Evolutionary conservation across 92 coral and sea anemone genomes (phyloP).

Genomic region (Chrysogorgia sp.): DNA sequence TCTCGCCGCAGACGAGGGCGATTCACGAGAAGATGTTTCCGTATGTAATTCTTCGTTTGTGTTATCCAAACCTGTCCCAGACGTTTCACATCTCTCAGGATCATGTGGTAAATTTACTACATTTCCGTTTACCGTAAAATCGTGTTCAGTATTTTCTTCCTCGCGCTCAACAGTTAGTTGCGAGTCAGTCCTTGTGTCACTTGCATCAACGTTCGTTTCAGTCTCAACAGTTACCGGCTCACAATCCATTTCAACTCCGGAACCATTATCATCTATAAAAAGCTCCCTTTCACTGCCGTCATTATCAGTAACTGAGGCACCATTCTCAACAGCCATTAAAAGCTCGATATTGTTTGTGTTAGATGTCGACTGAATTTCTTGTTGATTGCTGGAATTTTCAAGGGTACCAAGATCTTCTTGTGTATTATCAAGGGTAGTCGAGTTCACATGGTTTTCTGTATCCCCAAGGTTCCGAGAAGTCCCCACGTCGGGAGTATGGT

Average conservation of each 20-base stretch:
- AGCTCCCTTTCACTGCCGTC: neutral
- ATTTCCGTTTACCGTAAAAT: neutral
- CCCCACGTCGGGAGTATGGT: neutral
- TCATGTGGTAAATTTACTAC: neutral
- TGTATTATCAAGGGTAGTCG: neutral
- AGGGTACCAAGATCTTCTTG: neutral
- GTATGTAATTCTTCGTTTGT: neutral
- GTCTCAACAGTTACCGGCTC: neutral
- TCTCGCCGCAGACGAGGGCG: neutral
- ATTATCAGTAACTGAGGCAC: neutral
- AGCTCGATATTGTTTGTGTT: neutral
- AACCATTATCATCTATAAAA: neutral
- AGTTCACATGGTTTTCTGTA: neutral
- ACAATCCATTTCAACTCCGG: neutral
- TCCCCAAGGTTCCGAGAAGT: neutral
- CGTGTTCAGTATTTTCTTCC: neutral
- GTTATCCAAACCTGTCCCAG: neutral
- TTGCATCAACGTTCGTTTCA: neutral
- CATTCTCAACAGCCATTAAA: neutral
- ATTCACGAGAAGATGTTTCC: neutral
- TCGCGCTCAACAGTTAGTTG: constrained; percentile 7
- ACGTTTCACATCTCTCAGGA: neutral
- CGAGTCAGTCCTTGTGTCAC: constrained; percentile 2
- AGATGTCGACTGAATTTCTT: neutral
- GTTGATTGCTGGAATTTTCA: neutral